phyloP scores from a whole-genome alignment of 2,797 vertebrate species.

The Cottoperca gobio region DNA sequence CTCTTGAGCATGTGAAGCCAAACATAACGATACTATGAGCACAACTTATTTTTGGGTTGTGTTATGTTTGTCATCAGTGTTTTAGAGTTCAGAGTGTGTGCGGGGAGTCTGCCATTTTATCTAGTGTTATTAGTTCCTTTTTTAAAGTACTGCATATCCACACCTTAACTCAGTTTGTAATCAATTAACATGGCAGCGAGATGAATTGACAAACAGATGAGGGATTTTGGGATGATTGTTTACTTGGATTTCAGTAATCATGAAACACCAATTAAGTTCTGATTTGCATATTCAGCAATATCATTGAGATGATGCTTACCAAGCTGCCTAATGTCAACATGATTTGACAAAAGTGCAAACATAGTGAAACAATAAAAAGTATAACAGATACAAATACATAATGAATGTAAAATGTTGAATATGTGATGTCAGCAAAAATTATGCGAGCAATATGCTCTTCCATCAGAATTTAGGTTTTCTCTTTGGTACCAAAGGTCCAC shows the following conservation, averaged over 20 bases:
- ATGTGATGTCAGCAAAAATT: conserved; percentile 3
- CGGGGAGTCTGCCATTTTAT: not conserved
- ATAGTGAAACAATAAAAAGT: conserved; percentile 4
- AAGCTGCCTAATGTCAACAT: conserved; percentile 11
- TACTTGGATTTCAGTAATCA: conserved; percentile 26
- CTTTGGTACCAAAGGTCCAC: not conserved
- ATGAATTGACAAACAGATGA: conserved; percentile 27
- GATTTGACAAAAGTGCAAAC: conserved; percentile 24
- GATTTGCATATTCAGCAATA: conserved; percentile 43
- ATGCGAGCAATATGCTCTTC: not conserved
- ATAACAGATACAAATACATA: conserved; percentile 1
- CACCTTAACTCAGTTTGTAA: conserved; percentile 2
- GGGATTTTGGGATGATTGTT: conserved; percentile 26
- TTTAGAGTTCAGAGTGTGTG: not conserved
- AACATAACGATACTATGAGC: conserved; percentile 10
- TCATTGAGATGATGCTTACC: conserved; percentile 6
- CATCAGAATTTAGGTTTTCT: not conserved
- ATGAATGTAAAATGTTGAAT: not conserved
- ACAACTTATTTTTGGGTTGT: not conserved
- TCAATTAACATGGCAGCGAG: conserved; percentile 17
- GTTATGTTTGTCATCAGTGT: not conserved
- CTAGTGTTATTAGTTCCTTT: not conserved
- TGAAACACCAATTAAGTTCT: conserved; percentile 12
- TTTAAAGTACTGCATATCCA: not conserved
- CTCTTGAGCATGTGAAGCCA: conserved; percentile 19